Evolutionary conservation across 2,113 vertebrate genomes (phyloP), one percentile per base, ranked within the genome.

Genomic region (Plectropomus leopardus): DNA sequence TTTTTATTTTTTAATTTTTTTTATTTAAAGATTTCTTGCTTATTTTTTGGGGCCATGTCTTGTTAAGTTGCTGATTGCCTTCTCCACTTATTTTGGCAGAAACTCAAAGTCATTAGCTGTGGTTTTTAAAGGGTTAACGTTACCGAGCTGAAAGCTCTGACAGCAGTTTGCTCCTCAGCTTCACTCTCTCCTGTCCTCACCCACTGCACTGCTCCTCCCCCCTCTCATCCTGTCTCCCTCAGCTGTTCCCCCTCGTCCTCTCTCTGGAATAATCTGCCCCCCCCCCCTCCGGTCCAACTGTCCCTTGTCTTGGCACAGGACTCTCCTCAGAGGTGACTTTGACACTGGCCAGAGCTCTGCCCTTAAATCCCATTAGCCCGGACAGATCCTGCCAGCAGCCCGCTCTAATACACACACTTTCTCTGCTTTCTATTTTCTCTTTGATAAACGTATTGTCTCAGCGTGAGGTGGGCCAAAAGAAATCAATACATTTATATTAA

Each of bases 311-410:
- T 94, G 93, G 90, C 92, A 86, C 78, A 57, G 47, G 84, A 24
- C 72, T 85, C 84, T 94, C 89, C 91, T 93, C 90, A 89, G 88
- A 93, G 92, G 92, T 94, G 94, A 93, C 94, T 92, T 93, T 95
- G 95, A 95, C 89, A 80, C 89, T 82, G 88, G 72, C 88, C 89
- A 94, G 88, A 91, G 80, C 90, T 85, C 89, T 63, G 76, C 78
- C 79, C 88, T 83, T 88, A 89, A 92, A 92, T 90, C 87, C 86
- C 85, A 84, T 92, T 89, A 92, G 81, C 73, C 48, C 0, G 73
- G 40, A 76, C 72, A 80, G 76, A 87, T 73, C 84, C 68, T 58
- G 82, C 68, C 88, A 78, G 75, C 63, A 24, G 72, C 50, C 78
- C 44, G 47, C 23, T 51, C 80, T 70, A 81, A 80, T 32, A 61